Conservation (phyloP, 2,888 invertebrate genomes). For the Drosophila parthenogenetica region DNA sequence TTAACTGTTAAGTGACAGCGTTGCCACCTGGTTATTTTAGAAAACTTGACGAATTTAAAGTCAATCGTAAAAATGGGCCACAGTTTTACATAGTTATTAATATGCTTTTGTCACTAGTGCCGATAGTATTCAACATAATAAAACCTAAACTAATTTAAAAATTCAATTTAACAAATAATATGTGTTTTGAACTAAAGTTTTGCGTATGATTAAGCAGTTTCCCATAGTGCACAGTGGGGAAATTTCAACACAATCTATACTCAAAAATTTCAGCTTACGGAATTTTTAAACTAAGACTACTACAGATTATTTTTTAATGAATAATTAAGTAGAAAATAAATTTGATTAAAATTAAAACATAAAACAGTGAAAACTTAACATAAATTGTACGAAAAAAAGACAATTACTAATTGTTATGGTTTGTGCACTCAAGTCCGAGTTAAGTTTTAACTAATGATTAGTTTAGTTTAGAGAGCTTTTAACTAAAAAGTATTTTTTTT, state of each 20-base stretch:
- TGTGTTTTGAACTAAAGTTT: background rate
- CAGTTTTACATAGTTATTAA: conserved; percentile 11
- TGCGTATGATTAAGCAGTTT: background rate
- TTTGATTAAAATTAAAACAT: background rate
- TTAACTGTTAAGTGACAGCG: background rate
- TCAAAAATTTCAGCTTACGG: no score
- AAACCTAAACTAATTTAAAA: no score
- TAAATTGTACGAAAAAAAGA: background rate
- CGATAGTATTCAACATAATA: no score
- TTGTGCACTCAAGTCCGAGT: background rate
- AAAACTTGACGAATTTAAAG: background rate
- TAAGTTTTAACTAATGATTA: conserved; percentile 4
- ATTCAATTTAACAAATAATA: background rate
- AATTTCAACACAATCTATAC: background rate
- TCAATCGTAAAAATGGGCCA: background rate
- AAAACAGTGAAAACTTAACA: background rate
- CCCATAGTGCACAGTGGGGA: background rate
- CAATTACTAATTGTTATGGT: background rate
- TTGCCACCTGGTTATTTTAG: background rate
- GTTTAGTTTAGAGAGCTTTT: background rate
- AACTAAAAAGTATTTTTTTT: no score
- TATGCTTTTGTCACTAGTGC: background rate
- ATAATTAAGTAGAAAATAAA: conserved; percentile 1
- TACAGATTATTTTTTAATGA: no score
- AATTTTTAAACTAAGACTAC: no score